phyloP scores from a whole-genome alignment of 1,140 invertebrate genomes.

The Conus ventricosus region DNA sequence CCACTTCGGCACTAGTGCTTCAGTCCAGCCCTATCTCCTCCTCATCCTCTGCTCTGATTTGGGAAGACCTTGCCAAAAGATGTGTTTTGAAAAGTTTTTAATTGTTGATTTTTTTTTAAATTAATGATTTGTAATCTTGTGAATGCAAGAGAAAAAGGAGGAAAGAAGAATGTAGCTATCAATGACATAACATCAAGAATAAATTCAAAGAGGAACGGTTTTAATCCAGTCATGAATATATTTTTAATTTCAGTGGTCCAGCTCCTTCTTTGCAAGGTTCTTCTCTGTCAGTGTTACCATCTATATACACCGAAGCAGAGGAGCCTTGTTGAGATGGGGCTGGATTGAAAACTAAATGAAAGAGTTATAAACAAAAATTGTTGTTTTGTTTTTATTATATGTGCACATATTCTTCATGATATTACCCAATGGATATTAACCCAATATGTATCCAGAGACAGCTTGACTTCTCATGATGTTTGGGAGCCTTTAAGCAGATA shows the following conservation, averaged over 20 bases:
- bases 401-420: too few species aligned
- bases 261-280: slow-evolving; percentile 24
- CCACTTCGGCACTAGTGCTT: not conserved
- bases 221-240: not conserved
- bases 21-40: slow-evolving; percentile 19
- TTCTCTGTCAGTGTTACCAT: not conserved
- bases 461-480: too few species aligned
- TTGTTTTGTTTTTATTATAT: not conserved
- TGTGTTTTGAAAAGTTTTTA: not conserved
- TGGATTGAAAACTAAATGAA: not conserved
- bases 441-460: too few species aligned
- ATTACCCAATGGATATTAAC: too few species aligned
- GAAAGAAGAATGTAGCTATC: too few species aligned
- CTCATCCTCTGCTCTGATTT: slow-evolving; percentile 29
- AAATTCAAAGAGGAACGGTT: too few species aligned
- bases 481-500: too few species aligned
- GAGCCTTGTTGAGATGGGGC: slow-evolving; percentile 23
- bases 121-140: not conserved
- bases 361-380: not conserved
- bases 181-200: too few species aligned
- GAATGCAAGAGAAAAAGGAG: not conserved
- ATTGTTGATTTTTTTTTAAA: not conserved
- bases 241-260: not conserved
- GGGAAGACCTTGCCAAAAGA: not conserved
- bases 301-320: not conserved